A percentile compares a stretch with the other conserved stretches of the same genome.
phyloP scores from a whole-genome alignment of 2,888 invertebrate species.

The Platycheirus albimanus region DNA sequence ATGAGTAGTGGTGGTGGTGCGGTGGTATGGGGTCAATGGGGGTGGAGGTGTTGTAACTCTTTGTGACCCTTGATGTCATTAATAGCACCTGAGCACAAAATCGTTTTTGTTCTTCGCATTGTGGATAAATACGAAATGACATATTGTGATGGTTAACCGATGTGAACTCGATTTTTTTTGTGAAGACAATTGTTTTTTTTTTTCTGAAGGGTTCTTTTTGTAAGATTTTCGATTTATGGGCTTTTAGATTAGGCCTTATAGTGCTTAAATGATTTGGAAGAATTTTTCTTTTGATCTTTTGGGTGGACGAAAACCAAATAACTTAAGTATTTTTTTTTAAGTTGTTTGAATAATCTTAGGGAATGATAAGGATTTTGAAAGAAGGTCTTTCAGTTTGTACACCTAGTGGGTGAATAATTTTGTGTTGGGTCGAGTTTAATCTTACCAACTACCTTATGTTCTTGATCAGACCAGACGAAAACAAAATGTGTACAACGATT shows the following conservation, averaged over 20 bases:
- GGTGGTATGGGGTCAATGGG: no score
- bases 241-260: constrained; percentile 12
- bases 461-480: no score
- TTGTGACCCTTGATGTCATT: constrained; percentile 64
- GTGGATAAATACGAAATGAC: constrained; percentile 5
- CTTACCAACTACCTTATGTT: no score
- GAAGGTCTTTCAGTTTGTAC: no score
- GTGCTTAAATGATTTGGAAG: constrained; percentile 11
- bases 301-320: no score
- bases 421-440: no score
- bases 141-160: constrained; percentile 38
- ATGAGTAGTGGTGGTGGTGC: no score
- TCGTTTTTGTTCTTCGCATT: constrained; percentile 23
- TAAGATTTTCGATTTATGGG: constrained; percentile 15
- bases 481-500: no score
- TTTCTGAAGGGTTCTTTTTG: not conserved
- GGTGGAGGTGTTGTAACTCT: constrained; percentile 29
- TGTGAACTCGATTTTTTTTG: not conserved
- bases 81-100: constrained; percentile 62
- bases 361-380: no score
- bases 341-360: no score
- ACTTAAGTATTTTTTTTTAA: no score
- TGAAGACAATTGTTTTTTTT: not conserved
- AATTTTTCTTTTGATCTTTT: not conserved
- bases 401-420: no score